These are phyloP conservation scores for Pomatorhinus ruficollis DNA, from an alignment of 2,113 vertebrate genomes.

Conservation along the genomic window DNA sequence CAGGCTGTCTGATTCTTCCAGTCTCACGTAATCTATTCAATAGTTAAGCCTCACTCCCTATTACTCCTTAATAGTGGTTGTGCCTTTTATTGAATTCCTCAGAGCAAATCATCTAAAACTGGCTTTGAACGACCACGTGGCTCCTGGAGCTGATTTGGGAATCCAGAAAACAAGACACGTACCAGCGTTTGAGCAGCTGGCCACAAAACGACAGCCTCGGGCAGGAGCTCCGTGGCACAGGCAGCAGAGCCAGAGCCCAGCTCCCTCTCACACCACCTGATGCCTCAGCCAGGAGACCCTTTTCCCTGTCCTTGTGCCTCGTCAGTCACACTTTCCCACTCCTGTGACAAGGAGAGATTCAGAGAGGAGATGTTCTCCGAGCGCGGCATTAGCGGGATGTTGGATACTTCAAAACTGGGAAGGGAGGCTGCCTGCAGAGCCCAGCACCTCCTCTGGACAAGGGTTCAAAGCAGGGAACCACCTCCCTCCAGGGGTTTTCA, in stretches of 20 bases:
- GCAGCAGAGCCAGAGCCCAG: not conserved
- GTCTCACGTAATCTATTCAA: not conserved
- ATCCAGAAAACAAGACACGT: not conserved
- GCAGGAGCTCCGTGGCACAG: not conserved
- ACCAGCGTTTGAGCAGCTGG: not conserved
- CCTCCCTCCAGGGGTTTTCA: not conserved
- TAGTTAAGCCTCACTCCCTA: not conserved
- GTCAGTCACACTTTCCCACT: not conserved
- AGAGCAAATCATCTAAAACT: not conserved
- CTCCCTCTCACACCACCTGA: not conserved
- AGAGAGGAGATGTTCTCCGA: not conserved
- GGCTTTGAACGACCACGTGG: not conserved
- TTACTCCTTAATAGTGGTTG: not conserved
- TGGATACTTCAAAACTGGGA: not conserved
- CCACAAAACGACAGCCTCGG: not conserved
- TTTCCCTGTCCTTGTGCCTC: not conserved
- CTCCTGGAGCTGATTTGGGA: conserved; percentile 2
- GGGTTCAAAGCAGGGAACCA: not conserved
- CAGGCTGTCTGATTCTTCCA: not conserved
- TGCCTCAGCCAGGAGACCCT: not conserved
- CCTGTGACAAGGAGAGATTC: not conserved
- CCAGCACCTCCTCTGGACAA: not conserved
- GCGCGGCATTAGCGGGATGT: not conserved
- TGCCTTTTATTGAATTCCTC: conserved; percentile 28
- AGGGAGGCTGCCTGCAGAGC: not conserved